A percentile compares a stretch with the other conserved stretches of the same genome.
These are phyloP conservation scores for Furnarius figulus DNA, from an alignment of 2,113 vertebrate species.

Conservation along the genomic window DNA sequence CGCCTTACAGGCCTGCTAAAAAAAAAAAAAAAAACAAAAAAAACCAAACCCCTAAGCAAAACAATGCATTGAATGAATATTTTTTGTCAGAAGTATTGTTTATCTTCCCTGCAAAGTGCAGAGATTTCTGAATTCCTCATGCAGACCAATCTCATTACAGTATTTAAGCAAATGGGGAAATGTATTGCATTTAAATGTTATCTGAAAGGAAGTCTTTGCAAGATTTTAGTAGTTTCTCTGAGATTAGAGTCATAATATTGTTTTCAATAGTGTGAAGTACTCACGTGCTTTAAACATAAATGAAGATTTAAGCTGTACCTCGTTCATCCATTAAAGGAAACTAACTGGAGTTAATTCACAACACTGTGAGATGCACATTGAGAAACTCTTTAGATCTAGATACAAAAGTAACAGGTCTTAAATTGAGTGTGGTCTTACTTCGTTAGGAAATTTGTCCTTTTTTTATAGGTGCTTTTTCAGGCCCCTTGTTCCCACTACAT, in stretches of 20 bases:
- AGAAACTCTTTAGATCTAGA: neutral
- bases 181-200: neutral
- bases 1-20: slow-evolving; percentile 81
- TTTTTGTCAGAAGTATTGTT: slow-evolving; percentile 77
- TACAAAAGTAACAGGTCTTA: slow-evolving; percentile 37
- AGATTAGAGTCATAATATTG: neutral
- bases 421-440: slow-evolving; percentile 40
- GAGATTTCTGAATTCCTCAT: neutral
- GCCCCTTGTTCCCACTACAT: slow-evolving; percentile 62
- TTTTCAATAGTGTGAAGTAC: neutral
- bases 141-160: neutral
- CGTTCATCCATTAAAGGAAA: neutral
- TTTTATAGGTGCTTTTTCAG: slow-evolving; percentile 68
- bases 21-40: neutral
- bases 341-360: neutral
- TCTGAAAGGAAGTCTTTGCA: neutral
- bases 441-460: slow-evolving; percentile 67
- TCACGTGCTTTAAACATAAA: neutral
- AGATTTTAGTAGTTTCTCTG: neutral
- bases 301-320: neutral
- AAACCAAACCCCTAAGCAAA: slow-evolving; percentile 81
- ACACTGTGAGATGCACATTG: neutral
- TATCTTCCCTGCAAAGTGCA: slow-evolving; percentile 7
- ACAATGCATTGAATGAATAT: slow-evolving; percentile 79
- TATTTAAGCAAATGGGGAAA: neutral